Percentiles rank a stretch among this genome's conserved stretches.
phyloP scores from a whole-genome alignment of 2,888 invertebrate genomes.

The Ophioninae sp. region DNA sequence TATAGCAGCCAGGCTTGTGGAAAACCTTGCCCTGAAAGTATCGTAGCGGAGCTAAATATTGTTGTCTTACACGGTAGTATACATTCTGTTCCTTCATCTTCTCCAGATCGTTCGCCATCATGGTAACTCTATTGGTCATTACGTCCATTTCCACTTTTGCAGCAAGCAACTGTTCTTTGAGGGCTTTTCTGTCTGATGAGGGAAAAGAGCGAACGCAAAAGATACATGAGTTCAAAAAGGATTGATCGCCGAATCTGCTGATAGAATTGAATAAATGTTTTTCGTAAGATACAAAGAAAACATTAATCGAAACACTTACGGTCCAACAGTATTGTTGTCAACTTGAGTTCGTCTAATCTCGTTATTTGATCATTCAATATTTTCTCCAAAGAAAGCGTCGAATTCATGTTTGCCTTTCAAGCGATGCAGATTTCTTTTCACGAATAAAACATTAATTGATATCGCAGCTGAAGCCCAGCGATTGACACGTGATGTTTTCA shows the following conservation, averaged over 20 bases:
- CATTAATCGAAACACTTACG: conserved; percentile 59
- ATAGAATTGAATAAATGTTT: background rate
- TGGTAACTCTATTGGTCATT: conserved; percentile 57
- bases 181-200: conserved; percentile 65
- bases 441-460: background rate
- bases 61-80: conserved; percentile 64
- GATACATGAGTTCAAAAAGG: background rate
- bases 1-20: no score
- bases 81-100: conserved; percentile 65
- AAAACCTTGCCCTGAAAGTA: no score
- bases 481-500: background rate
- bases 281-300: background rate
- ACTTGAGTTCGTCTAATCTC: conserved; percentile 65
- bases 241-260: background rate
- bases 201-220: background rate
- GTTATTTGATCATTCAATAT: conserved; percentile 62
- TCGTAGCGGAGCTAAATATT: background rate
- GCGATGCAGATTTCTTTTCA: background rate
- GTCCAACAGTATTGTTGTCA: conserved; percentile 66
- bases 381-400: conserved; percentile 63
- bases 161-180: conserved; percentile 65
- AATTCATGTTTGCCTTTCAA: conserved; percentile 21
- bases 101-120: conserved; percentile 62
- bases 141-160: conserved; percentile 56
- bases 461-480: background rate